A percentile compares a stretch with the other conserved stretches of the same genome.
These are phyloP conservation scores for Pelecanoides urinatrix DNA, from an alignment of 2,113 vertebrate species.

Conservation along the genomic window DNA sequence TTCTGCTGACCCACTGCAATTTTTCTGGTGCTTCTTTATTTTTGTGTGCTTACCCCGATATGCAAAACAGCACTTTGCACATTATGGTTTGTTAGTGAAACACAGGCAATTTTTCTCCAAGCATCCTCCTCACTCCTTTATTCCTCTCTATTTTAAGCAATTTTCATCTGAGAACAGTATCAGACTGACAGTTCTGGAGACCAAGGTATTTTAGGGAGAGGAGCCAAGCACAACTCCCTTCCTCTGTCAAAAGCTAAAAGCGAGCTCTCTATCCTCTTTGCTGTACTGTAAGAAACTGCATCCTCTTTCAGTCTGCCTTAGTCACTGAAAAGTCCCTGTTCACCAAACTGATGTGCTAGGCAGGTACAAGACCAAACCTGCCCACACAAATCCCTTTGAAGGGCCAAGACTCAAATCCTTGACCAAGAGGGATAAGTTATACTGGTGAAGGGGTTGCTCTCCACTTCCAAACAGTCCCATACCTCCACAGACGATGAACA, in stretches of 20 bases:
- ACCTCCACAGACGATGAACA: accelerated
- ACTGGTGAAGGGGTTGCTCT: neutral
- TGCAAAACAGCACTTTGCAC: neutral
- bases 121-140: neutral
- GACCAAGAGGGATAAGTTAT: neutral
- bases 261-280: neutral
- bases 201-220: neutral
- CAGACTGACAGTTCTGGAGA: neutral
- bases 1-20: neutral
- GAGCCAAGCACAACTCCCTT: neutral
- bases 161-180: neutral
- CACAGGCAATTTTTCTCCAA: neutral
- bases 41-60: neutral
- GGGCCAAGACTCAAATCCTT: neutral
- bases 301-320: neutral
- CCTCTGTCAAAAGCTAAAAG: neutral
- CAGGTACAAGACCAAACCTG: neutral
- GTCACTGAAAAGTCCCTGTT: neutral
- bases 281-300: neutral
- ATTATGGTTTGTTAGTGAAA: neutral
- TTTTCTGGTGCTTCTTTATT: neutral
- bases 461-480: neutral
- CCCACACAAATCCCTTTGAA: neutral
- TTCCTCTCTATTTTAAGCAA: neutral
- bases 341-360: neutral